Evolutionary conservation across 1,140 invertebrate species (phyloP), one percentile per base, ranked within the genome.

Genomic region (Melipona quadrifasciata): DNA sequence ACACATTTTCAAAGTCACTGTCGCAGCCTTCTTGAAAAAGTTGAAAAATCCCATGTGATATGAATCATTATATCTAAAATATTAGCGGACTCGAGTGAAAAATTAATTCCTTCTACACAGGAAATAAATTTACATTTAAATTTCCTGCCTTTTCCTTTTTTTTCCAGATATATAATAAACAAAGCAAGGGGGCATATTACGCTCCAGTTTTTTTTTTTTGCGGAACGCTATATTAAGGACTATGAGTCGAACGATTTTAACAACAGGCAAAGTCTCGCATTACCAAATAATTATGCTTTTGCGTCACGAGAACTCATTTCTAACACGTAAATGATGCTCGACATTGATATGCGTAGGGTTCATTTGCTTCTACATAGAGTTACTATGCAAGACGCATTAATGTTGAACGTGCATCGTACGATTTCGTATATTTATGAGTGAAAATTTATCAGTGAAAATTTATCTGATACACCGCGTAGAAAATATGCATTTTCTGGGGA

Each of bases 281-380:
- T 55, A 17, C 16, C 12, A 34, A 76, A 76, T 82, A 68, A 57
- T 76, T 82, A 73, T 57, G 55, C 11, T 31, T 24, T 47, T 47
- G 24, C 64, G 61, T 76, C 61, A 76, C 53, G 80, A 75, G 61
- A 34, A 57, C 51, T 47, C 61, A 75, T 82, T 82, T 67, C 27
- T 14, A 79, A 78, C 80, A 78, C 74, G 86, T 85, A 55, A 74
- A 31, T 51, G 87, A 88, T 88, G 85, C 64, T 76, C 78, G 61
- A 70, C 34, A 71, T 65, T 73, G 53, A 75, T 71, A 72, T 17
- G 80, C 75, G 73, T 65, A 58, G 27, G 17, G 77, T 75, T 88
- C 82, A 74, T 78, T 80, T 34, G 53, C 19, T 51, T 51, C 58
- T 34, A 53, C 24, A 17, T n/a, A n/a, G n/a, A n/a, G n/a, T n/a